phyloP scores from a whole-genome alignment of 1,140 invertebrate genomes.

The Euschistus heros region DNA sequence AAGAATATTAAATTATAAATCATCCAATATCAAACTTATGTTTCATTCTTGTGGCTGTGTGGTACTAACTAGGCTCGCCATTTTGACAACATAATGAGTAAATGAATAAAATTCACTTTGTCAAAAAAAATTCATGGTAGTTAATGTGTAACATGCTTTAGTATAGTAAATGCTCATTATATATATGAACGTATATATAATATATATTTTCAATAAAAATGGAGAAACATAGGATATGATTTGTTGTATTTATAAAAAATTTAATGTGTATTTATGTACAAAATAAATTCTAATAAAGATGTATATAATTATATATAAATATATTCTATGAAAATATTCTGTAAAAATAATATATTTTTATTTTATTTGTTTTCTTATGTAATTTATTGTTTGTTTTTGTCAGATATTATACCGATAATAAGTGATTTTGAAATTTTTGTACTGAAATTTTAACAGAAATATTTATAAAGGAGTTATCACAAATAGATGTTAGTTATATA shows the following conservation, averaged over 20 bases:
- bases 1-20: too few species aligned
- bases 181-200: background rate
- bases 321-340: background rate
- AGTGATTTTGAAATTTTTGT: too few species aligned
- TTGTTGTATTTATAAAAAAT: conserved; percentile 3
- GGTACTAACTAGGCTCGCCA: too few species aligned
- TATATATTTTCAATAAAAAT: conserved; percentile 6
- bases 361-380: too few species aligned
- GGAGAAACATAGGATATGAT: background rate
- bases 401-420: background rate
- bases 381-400: background rate
- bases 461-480: too few species aligned
- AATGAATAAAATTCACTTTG: too few species aligned
- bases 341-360: too few species aligned
- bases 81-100: too few species aligned
- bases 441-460: too few species aligned
- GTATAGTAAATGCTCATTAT: conserved; percentile 5
- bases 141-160: background rate
- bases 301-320: background rate
- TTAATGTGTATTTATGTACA: conserved; percentile 7
- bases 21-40: too few species aligned
- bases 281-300: conserved; percentile 1
- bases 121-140: background rate
- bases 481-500: too few species aligned
- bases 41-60: too few species aligned